These are phyloP conservation scores for Rhinoderma darwinii DNA, from an alignment of 2,113 vertebrate genomes.

Conservation along the genomic window DNA sequence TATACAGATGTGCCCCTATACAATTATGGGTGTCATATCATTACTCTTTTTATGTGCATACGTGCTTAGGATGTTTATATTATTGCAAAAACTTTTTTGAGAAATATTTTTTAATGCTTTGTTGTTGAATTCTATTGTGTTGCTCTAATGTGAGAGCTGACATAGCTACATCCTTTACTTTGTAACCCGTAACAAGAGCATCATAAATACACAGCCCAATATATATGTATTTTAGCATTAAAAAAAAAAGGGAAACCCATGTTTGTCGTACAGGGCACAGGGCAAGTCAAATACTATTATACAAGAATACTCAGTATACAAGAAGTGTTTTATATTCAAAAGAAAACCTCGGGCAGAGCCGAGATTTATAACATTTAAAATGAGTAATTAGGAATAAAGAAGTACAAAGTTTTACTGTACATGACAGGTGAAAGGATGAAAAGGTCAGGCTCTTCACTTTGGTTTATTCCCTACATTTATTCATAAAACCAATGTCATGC, in stretches of 20 bases:
- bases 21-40: no score
- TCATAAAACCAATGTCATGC: slow-evolving; percentile 20
- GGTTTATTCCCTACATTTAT: slow-evolving; percentile 15
- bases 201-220: not conserved
- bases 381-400: slow-evolving; percentile 12
- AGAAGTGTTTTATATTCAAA: not conserved
- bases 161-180: no score
- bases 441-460: slow-evolving; percentile 24
- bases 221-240: not conserved
- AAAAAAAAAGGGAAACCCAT: not conserved
- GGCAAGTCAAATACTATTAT: not conserved
- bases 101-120: no score
- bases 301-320: not conserved
- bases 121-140: no score
- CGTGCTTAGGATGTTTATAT: no score
- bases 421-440: not conserved
- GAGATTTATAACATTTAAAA: not conserved
- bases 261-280: not conserved
- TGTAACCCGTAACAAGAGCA: no score
- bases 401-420: not conserved
- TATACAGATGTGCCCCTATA: no score
- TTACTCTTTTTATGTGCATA: no score
- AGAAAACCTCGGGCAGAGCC: not conserved
- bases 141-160: no score
- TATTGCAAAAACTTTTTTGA: no score